Evolutionary conservation across 2,113 vertebrate genomes (phyloP).

Genomic region (Pygoscelis antarcticus): DNA sequence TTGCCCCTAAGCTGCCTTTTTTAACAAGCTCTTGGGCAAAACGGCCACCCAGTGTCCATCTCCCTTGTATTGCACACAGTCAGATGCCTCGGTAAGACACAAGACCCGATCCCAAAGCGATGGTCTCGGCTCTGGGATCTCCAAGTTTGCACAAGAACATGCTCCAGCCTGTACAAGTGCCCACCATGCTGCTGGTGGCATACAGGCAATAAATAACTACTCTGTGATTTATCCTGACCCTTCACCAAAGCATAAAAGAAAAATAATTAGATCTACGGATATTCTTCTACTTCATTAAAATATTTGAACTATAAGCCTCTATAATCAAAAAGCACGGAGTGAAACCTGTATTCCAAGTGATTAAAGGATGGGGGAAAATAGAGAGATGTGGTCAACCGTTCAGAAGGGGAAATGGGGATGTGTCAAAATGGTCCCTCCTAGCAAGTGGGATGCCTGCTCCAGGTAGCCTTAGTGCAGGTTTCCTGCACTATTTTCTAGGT

Average conservation of each 20-base stretch:
- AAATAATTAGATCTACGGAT: neutral
- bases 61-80: slow-evolving; percentile 1
- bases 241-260: neutral
- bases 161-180: neutral
- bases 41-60: neutral
- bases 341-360: neutral
- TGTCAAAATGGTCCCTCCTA: neutral
- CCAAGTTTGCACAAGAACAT: neutral
- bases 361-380: neutral
- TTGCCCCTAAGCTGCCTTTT: neutral
- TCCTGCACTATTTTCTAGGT: neutral
- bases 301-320: neutral
- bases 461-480: neutral
- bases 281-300: neutral
- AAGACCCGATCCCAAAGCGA: neutral
- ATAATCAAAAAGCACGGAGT: neutral
- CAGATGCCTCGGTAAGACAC: neutral
- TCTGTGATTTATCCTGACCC: neutral
- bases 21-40: neutral
- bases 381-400: accelerated
- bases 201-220: neutral
- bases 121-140: neutral
- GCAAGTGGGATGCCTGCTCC: neutral
- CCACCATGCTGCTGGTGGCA: neutral
- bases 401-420: neutral